Base-by-base conservation (phyloP, 2,797 vertebrate genomes). In the Spondyliosoma cantharus region DNA sequence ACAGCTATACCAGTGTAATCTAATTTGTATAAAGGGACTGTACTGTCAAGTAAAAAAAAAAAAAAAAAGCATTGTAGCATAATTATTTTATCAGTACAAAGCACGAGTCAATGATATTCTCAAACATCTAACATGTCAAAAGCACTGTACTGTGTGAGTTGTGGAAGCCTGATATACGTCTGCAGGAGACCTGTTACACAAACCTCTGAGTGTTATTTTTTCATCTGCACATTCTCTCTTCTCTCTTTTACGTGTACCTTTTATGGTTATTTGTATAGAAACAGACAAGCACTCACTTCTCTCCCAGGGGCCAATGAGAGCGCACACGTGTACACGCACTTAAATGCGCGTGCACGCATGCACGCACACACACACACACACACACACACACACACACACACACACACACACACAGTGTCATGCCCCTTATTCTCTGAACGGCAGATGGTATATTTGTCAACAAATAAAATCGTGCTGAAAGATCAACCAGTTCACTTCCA, bases 381-480 rank as follows among this genome's bases (percentile, higher is more conserved):
- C 69, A 76, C 8, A 53, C 62, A 69, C n/a, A 54, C 62, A 64
- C 73, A 65, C 32, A 58, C 69, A 81, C 72, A 76, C 48, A 78
- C 64, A 74, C 67, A 69, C n/a, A 56, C 60, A 74, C 48, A 68
- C 75, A 71, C 64, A 49, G 7, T 67, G 57, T 76, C 73, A 42
- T 49, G 22, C 8, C 27, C 60, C 71, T 61, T 76, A 76, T 81
- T 75, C 81, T 80, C 82, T 78, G 75, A 87, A 56, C 49, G 70
- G 76, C 88, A 91, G 86, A 89, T 87, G 85, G 77, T 86, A 76
- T 85, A 90, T 92, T 91, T 92, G 90, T 91, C 90, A 90, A 91
- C 90, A 92, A 93, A 92, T 90, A 89, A 90, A 92, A 90, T 82
- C 85, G 86, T 92, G 92, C 83, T 74, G 86, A 89, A 88, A 90